Evolutionary conservation across 35 echinoderm and acorn worm genomes (phyloP).

Genomic region (Strongylocentrotus purpuratus): DNA sequence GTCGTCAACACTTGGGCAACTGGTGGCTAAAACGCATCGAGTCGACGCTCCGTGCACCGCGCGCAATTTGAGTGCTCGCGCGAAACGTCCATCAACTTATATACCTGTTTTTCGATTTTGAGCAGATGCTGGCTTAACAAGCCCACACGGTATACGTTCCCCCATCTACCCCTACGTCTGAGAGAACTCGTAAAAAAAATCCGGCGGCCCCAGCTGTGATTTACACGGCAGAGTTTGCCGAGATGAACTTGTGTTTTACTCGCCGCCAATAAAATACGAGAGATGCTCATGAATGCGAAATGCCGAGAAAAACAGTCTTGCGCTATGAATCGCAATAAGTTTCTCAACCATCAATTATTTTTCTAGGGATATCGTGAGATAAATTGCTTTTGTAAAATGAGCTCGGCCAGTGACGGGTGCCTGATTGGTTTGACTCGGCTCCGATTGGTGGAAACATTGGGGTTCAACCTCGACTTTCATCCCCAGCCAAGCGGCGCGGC

Average conservation of each 20-base stretch:
- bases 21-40: neutral
- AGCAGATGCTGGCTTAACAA: conserved; percentile 43
- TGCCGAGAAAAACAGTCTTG: conserved; percentile 27
- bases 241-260: conserved; percentile 3
- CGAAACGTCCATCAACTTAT: conserved; percentile 48
- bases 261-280: conserved; percentile 29
- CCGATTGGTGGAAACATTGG: conserved; percentile 34
- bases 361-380: conserved; percentile 50
- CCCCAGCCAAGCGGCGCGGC: conserved; percentile 45
- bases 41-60: neutral
- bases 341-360: conserved; percentile 57
- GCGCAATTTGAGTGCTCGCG: conserved; percentile 22
- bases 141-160: neutral
- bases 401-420: conserved; percentile 42
- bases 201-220: conserved; percentile 31
- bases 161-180: neutral
- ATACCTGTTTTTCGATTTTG: conserved; percentile 40
- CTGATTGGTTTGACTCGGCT: conserved; percentile 59
- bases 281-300: conserved; percentile 48
- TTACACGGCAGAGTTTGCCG: conserved; percentile 3
- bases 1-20: conserved; percentile 41
- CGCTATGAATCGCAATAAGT: conserved; percentile 59
- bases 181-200: conserved; percentile 30
- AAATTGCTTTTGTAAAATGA: conserved; percentile 79
- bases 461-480: conserved; percentile 23